These are phyloP conservation scores for Mythimna impura DNA, from an alignment of 2,888 invertebrate genomes.

Conservation along the genomic window DNA sequence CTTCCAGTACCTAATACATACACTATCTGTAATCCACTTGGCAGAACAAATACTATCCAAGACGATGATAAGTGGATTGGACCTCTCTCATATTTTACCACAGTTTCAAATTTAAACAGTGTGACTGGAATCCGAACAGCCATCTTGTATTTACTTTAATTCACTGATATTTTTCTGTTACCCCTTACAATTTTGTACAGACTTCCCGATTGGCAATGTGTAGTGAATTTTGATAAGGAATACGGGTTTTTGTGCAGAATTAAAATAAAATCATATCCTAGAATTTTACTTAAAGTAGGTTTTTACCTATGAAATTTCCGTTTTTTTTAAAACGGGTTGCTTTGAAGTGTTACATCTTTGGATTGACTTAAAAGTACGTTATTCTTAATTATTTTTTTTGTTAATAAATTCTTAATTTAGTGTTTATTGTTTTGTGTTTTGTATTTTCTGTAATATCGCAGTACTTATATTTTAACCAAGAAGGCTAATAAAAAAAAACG, in stretches of 20 bases:
- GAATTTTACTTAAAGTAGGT: too few relatives aligned
- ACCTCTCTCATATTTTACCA: conserved; percentile 73
- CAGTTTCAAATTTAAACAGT: conserved; percentile 82
- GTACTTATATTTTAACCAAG: too few relatives aligned
- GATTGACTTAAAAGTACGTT: too few relatives aligned
- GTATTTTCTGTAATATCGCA: too few relatives aligned
- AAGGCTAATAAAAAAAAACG: too few relatives aligned
- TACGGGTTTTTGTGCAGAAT: conserved; percentile 14
- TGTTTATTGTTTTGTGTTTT: too few relatives aligned
- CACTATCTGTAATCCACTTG: conserved; percentile 58
- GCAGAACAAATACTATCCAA: conserved; percentile 72
- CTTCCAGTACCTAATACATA: conserved; percentile 42
- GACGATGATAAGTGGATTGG: conserved; percentile 82
- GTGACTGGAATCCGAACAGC: conserved; percentile 68
- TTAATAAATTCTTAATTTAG: too few relatives aligned
- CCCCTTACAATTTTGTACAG: conserved; percentile 45
- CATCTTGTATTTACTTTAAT: conserved; percentile 65
- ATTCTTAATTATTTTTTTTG: too few relatives aligned
- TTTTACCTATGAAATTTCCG: too few relatives aligned
- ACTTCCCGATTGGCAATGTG: conserved; percentile 50
- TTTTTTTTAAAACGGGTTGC: too few relatives aligned
- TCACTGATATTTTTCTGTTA: conserved; percentile 60
- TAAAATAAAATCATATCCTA: conserved; percentile 16
- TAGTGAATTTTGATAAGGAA: conserved; percentile 51
- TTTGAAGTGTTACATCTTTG: too few relatives aligned